Evolutionary conservation across 2,888 invertebrate genomes (phyloP), one percentile per base, ranked within the genome.

Genomic region (Sinelater perroti): DNA sequence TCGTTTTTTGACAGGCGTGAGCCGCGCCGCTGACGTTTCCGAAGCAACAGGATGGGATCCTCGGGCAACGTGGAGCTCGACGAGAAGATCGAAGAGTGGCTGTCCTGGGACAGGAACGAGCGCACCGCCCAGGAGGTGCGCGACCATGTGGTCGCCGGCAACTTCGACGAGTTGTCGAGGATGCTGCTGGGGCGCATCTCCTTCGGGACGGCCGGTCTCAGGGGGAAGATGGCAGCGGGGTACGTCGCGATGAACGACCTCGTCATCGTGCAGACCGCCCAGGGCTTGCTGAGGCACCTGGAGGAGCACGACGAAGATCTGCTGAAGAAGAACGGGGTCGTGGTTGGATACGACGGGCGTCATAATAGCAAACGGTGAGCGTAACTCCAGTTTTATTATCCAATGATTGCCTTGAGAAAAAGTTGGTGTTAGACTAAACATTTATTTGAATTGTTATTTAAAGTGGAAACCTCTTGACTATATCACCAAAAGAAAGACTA

Each of bases 181-280:
- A 80, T 88, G 8, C 85, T 97, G 71, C 75, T 88, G 20, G 78
- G 81, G 3, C 84, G 97, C 4, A 82, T 95, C 68, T 81, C 86
- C 69, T 97, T 97, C 77, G 97, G 97, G 11, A 97, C 97, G 1
- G 97, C 97, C 0, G 97, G 98, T 0, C 81, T 99, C 21, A 85
- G 99, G 62, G 95, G 91, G 0, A 83, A 83, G 62, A 98, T 99
- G 98, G 91, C 88, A 11, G 90, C 95, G 10, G 99, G 99, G 0
- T 97, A 91, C 77, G 86, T 86, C 64, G 88, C 90, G 62, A 94
- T 99, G 92, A 99, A 99, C 77, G 98, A 99, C 77, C 83, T 99
- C 35, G 93, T 97, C 0, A 88, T 96, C 60, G 85, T 99, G 42
- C 99, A 99, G 80, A 95, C 97, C 1, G 90, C 89, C 1, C 95